Evolutionary conservation across 2,888 invertebrate genomes (phyloP), one percentile per base, ranked within the genome.

Genomic region (Asteroscopus sphinx): DNA sequence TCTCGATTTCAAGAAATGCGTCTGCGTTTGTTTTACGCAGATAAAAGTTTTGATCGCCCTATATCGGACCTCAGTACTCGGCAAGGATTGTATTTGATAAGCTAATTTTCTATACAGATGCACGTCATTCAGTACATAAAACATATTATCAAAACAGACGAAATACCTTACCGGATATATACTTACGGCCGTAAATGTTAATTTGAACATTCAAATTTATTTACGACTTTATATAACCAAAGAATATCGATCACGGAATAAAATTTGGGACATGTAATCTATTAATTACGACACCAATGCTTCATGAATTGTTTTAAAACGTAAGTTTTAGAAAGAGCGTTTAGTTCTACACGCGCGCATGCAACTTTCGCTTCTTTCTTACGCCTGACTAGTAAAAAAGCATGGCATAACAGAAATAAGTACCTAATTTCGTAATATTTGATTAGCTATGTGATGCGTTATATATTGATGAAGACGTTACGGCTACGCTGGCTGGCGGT

Each of bases 321-420:
- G 76, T 66, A 68, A 79, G 60, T 83, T 87, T 85, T 80, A 80
- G 79, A 82, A 79, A 83, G 70, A 81, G 62, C 76, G 67, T 68
- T 65, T 59, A 71, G 79, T 80, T 74, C 75, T 76, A 79, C 73
- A 81, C 81, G 80, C 79, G 71, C 77, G 68, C 79, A 77, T 79
- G 72, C 73, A 77, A 86, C 90, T 90, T 90, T 90, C 90, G 86
- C 87, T 88, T 84, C 72, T 83, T 82, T 79, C 77, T 81, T 85
- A 84, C 81, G 81, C 79, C 67, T 68, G 76, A 84, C 72, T 76
- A 82, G 77, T 72, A 64, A 71, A 77, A 73, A 76, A 74, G 37
- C 69, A 74, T 73, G 60, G 54, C 62, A 71, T 76, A 79, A 73
- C 54, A 65, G 44, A 68, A 66, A 66, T 46, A 33, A 53, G 46